Base-by-base conservation (phyloP, 1,140 invertebrate species). In the Ips typographus region DNA sequence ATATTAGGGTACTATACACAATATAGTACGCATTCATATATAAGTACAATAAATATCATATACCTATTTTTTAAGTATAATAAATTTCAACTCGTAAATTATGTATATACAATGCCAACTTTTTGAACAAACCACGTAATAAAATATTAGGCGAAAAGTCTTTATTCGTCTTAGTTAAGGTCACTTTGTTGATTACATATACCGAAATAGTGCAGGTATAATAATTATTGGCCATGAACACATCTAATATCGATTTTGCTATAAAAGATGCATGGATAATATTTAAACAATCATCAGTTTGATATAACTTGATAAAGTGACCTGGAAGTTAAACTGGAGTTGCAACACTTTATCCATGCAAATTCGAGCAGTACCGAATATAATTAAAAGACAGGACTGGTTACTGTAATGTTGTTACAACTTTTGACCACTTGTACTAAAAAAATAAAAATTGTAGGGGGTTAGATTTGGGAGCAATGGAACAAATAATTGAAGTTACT, bases 81-180 rank as follows among this genome's bases (percentile, higher is more conserved):
- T 22, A 22, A 22, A 22, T 22, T 22, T 22, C 22, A 22, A 22
- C 22, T 22, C 22, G 22, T 22, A 70, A 52, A 40, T 59, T 51
- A 44, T 69, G 44, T 65, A 65, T 70, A 60, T 70, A 70, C 68
- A 70, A 70, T 57, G 62, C 60, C 68, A 70, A 70, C 63, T 42
- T 58, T 56, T 60, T 65, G 40, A 70, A 51, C 37, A 62, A 65
- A 57, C 55, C 40, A n/a, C 40, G 44, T 56, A 60, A 41, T 69
- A 69, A 69, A 68, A 63, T 63, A 69, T 69, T 38, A 69, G 59
- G 67, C 59, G 51, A 55, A 69, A 70, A 70, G 68, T 70, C 68
- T 70, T 70, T 60, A 70, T 70, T 70, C 55, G 44, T 70, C 41
- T 40, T 58, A 44, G 64, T 65, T 70, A 70, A 70, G 68, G 68